Evolutionary conservation across 1,140 invertebrate species (phyloP).

Genomic region (Drosophila pseudoananassae): DNA sequence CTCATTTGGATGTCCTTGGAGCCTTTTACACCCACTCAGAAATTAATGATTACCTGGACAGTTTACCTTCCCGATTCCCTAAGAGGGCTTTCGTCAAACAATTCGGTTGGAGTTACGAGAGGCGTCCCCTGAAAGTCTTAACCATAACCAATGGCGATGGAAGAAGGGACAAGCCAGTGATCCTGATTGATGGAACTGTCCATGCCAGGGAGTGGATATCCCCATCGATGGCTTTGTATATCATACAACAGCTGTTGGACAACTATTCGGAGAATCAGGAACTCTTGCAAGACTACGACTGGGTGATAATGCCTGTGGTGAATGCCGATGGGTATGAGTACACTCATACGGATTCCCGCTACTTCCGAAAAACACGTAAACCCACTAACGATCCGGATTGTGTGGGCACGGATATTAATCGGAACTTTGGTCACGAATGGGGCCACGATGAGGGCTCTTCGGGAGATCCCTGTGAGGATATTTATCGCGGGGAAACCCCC

Average conservation of each 20-base stretch:
- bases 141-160: slow-evolving; percentile 84
- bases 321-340: slow-evolving; percentile 86
- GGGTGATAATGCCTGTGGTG: slow-evolving; percentile 86
- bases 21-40: slow-evolving; percentile 76
- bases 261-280: slow-evolving; percentile 84
- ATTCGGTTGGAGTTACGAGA: slow-evolving; percentile 85
- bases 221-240: slow-evolving; percentile 87
- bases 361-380: slow-evolving; percentile 85
- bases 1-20: slow-evolving; percentile 51
- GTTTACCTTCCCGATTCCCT: slow-evolving; percentile 84
- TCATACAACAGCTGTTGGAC: slow-evolving; percentile 87
- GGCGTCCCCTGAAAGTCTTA: slow-evolving; percentile 85
- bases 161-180: slow-evolving; percentile 84
- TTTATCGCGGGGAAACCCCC: slow-evolving; percentile 87
- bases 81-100: slow-evolving; percentile 82
- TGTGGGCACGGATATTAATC: slow-evolving; percentile 87
- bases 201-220: slow-evolving; percentile 91
- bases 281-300: slow-evolving; percentile 85
- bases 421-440: slow-evolving; percentile 89
- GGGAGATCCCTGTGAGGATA: slow-evolving; percentile 87
- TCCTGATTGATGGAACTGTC: slow-evolving; percentile 86
- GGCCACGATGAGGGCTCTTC: slow-evolving; percentile 87
- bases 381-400: slow-evolving; percentile 32
- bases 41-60: slow-evolving; percentile 85
- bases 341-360: slow-evolving; percentile 75